A percentile compares a stretch with the other conserved stretches of the same genome.
phyloP scores from a whole-genome alignment of 2,888 invertebrate genomes.

The Cheilosia vulpina region DNA sequence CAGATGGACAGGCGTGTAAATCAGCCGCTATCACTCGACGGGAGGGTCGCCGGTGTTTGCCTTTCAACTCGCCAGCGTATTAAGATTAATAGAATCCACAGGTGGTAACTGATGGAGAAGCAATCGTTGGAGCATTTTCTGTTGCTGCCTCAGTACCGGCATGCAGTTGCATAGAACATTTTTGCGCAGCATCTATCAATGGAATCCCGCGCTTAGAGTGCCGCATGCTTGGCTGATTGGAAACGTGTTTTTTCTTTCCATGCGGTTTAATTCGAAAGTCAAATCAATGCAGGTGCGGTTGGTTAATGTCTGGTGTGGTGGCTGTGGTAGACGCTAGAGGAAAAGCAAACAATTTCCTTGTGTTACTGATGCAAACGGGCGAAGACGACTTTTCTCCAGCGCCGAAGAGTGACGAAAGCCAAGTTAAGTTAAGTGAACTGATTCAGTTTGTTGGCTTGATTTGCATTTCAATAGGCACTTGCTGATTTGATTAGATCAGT shows the following conservation, averaged over 20 bases:
- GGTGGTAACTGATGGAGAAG: slow-evolving; percentile 59
- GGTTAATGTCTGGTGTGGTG: slow-evolving; percentile 24
- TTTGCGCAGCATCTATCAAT: slow-evolving; percentile 10
- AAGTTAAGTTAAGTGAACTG: neutral
- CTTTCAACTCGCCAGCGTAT: slow-evolving; percentile 53
- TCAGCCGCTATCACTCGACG: slow-evolving; percentile 50
- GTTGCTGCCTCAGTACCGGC: neutral
- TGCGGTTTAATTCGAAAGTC: slow-evolving; percentile 35
- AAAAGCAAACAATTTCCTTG: neutral
- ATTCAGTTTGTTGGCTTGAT: slow-evolving; percentile 7
- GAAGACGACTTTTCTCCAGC: neutral
- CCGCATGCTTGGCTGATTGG: slow-evolving; percentile 34
- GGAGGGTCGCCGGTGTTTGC: slow-evolving; percentile 44
- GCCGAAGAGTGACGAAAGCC: neutral
- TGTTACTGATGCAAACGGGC: neutral
- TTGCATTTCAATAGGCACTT: neutral
- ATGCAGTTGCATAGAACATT: slow-evolving; percentile 9
- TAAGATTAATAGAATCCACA: slow-evolving; percentile 70
- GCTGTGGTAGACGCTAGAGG: neutral
- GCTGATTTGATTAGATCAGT: neutral
- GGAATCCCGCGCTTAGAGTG: slow-evolving; percentile 25
- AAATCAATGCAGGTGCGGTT: slow-evolving; percentile 48
- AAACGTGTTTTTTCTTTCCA: slow-evolving; percentile 28
- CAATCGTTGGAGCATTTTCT: slow-evolving; percentile 26
- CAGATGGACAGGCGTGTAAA: slow-evolving; percentile 52